phyloP scores from a whole-genome alignment of 2,888 invertebrate species.

The Tupiocoris notatus region DNA sequence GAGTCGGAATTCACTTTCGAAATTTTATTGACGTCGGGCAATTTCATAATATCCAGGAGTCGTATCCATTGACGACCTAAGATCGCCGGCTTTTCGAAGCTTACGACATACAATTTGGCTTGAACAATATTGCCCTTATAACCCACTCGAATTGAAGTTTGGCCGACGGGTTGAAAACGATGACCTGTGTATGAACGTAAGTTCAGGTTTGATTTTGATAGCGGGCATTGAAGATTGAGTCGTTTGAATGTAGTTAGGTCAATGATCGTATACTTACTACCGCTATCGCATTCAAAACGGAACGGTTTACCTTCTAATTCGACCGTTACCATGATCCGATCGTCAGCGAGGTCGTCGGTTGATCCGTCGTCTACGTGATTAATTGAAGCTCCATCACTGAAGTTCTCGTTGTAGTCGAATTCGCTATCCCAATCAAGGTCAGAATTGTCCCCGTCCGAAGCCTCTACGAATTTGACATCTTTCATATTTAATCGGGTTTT shows the following conservation, averaged over 20 bases:
- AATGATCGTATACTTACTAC: background rate
- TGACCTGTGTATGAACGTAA: background rate
- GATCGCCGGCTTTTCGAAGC: background rate
- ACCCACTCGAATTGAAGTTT: background rate
- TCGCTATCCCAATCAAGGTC: too few relatives aligned
- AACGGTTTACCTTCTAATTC: background rate
- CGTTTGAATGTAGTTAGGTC: background rate
- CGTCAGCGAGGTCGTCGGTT: background rate
- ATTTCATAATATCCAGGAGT: background rate
- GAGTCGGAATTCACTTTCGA: background rate
- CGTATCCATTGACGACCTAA: background rate
- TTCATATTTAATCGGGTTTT: background rate
- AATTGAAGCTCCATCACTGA: too few relatives aligned
- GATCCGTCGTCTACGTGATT: background rate
- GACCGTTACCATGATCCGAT: background rate
- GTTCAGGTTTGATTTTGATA: background rate
- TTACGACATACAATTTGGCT: background rate
- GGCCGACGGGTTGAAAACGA: background rate
- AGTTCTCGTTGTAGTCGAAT: background rate
- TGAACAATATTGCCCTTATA: background rate
- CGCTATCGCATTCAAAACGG: background rate
- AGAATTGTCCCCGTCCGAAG: too few relatives aligned
- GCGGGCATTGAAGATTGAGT: background rate
- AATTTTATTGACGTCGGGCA: background rate
- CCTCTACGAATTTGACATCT: background rate